Evolutionary conservation across 1,140 invertebrate species (phyloP), one percentile per base, ranked within the genome.

Genomic region (Lineus longissimus): DNA sequence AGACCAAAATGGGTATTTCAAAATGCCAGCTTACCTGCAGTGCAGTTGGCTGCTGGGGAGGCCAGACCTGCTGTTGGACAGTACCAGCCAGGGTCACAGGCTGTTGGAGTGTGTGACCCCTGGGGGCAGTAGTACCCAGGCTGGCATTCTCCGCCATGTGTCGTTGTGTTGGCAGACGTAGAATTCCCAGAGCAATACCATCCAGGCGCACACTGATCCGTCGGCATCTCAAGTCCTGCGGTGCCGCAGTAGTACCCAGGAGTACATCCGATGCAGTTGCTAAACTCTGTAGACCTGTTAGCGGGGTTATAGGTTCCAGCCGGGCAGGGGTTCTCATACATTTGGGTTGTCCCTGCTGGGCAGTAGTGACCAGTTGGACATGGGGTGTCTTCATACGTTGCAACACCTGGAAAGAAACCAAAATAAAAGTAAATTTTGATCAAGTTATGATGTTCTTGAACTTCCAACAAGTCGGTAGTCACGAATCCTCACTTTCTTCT

Each of bases 341-440:
- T 57, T 19, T 51, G 56, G 15, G 68, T 45, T 11, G 76, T 79
- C 9, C 70, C 72, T 15, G 65, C 61, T 36, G 74, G 77, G 59
- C 77, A 79, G 64, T 76, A 79, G 62, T 79, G 65, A 22, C 77
- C 77, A 25, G 67, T 51, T 9, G 76, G 73, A 60, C 77, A 79
- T 40, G 72, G 69, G 31, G 65, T 67, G 22, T 63, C 59, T 23
- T 61, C 61, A 62, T 71, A 78, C 2, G 67, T 67, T 1, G 62
- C 64, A 41, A 64, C 65, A 30, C 72, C n/a, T n/a, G n/a, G n/a
- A n/a, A n/a, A 70, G 70, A 61, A 17, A 57, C 25, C 23, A 29
- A 58, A 45, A 25, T 22, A 51, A 58, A 22, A 25, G 40, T 13
- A 43, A 13, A 19, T 43, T 43, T 43, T 11, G 40, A 13, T 43